Evolutionary conservation across 64 coral and sea anemone genomes (phyloP).

Genomic region (Montipora efflorescens): DNA sequence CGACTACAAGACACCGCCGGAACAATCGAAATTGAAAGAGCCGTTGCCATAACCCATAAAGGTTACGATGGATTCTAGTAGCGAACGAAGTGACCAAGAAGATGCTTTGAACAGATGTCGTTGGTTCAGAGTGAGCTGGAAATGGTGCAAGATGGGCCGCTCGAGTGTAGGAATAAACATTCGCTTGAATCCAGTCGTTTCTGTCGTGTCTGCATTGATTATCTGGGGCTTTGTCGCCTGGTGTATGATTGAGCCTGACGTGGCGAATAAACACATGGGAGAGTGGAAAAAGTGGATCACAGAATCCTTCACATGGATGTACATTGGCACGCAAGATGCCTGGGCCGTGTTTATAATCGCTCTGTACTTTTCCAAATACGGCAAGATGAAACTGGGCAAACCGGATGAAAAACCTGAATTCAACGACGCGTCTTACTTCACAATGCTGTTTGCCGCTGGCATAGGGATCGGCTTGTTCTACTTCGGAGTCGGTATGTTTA

Average conservation of each 20-base stretch:
- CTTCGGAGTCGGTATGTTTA: constrained; percentile 40
- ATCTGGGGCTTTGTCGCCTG: constrained; percentile 51
- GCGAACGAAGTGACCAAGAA: constrained; percentile 8
- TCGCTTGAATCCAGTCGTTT: constrained; percentile 57
- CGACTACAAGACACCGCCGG: neutral
- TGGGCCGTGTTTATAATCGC: constrained; percentile 73
- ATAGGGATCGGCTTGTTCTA: constrained; percentile 76
- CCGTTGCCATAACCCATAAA: no score
- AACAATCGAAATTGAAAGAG: neutral
- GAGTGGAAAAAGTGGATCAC: constrained; percentile 74
- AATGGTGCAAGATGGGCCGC: constrained; percentile 48
- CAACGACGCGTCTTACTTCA: constrained; percentile 71
- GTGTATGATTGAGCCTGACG: constrained; percentile 1
- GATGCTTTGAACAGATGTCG: constrained; percentile 34
- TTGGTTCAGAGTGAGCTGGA: constrained; percentile 30
- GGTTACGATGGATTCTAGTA: constrained; percentile 11
- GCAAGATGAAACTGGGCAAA: constrained; percentile 75
- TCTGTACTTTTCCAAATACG: constrained; percentile 75
- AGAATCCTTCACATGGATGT: constrained; percentile 67
- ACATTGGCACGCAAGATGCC: constrained; percentile 84
- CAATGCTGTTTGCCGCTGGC: constrained; percentile 85
- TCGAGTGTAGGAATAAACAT: constrained; percentile 33
- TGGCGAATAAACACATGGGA: constrained; percentile 2
- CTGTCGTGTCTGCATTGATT: constrained; percentile 1
- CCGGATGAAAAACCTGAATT: constrained; percentile 78